Base-by-base conservation (phyloP, 2,888 invertebrate genomes). In the Saturnia pavonia region DNA sequence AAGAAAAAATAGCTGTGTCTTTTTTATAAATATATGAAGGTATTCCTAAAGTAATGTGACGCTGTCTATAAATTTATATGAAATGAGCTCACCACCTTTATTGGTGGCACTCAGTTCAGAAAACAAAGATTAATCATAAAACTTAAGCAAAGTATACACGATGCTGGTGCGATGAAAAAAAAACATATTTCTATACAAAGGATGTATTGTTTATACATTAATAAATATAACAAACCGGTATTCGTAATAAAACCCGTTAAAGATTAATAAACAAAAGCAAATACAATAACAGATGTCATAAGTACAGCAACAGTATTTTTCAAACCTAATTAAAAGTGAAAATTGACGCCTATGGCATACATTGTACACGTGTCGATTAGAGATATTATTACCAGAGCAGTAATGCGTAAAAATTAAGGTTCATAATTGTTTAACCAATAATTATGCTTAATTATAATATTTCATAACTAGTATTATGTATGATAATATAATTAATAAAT, bases 241-340 rank as follows among this genome's bases (percentile, higher is more conserved):
- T 65, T 40, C 14, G 25, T 57, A 65, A 65, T 65, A 65, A n/a
- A 65, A 65, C 22, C 8, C 19, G 11, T 65, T 19, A n/a, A 12
- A 34, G n/a, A 65, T 65, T 19, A 34, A 65, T 65, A 65, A 40
- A 65, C 34, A 65, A 40, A 65, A 65, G 40, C 40, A 65, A 65
- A 65, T 60, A 60, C 40, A 40, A n/a, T 40, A 65, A 22, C 65
- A 65, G 19, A 40, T 40, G 65, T 7, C n/a, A 65, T 65, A 40
- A 65, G n/a, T n/a, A 40, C 40, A 19, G 65, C n/a, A 65, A 65
- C 40, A n/a, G 65, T 40, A 40, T 65, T 34, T 40, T 65, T n/a
- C 34, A 40, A 65, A 22, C 40, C 40, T 9, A n/a, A 65, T 65
- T 34, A 40, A 3, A 65, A 65, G 65, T 65, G 65, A 65, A 65